Base-by-base conservation (phyloP, 92 coral and sea anemone genomes). In the Galaxea fascicularis region DNA sequence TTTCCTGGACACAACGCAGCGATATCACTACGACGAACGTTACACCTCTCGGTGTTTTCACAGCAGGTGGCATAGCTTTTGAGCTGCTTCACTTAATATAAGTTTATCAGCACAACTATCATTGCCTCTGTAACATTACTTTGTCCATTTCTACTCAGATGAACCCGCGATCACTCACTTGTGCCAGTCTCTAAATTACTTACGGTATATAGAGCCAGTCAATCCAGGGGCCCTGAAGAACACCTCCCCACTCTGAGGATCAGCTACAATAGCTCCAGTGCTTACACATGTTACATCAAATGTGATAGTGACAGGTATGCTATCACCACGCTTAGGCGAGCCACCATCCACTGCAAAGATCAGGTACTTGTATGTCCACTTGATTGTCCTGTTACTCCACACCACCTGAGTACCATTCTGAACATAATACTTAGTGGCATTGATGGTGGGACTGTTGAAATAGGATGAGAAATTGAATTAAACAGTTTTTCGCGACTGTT, bases 331-430 rank as follows among this genome's bases (percentile, higher is more conserved):
- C 29, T 90, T 90, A 18, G 98, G 98, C 18, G 76, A 86, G 30
- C 98, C 98, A 53, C 94, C 94, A 54, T 96, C 98, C 63, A 96
- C 94, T 17, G 98, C 98, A 79, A 91, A 96, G 22, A 96, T 86
- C 66, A 79, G 89, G 58, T 94, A 93, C 59, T 81, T 94, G 64
- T 89, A 82, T 5, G 86, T 91, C 93, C 96, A 92, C 65, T 90
- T 88, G 7, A 88, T 84, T 20, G 98, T 96, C 73, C 85, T 94
- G 87, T 96, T 96, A 72, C 93, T 91, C 96, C 96, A 96, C 24
- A 96, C 98, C 3, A 81, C 88, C 46, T 81, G 82, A n/a, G 91
- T 94, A 28, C 89, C 93, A 58, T 95, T 95, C 52, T 86, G 46
- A 4, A 94, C 90, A 65, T 91, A 82, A 62, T 90, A 96, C 85